Conservation (phyloP, 2,797 vertebrate species). For the Babyrousa celebensis region DNA sequence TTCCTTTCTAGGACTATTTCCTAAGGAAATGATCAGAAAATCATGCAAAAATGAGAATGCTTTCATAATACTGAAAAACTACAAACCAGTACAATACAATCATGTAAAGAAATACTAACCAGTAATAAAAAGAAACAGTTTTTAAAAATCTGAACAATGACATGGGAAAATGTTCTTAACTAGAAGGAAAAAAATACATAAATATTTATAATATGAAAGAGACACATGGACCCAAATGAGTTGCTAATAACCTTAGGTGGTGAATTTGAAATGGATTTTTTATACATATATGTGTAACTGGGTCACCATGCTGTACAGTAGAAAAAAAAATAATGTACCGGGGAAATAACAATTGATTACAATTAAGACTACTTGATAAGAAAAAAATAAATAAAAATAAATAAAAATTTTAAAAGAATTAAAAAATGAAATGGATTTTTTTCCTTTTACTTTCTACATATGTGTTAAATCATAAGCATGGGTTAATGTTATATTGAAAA, state of each 20-base stretch:
- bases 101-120: conserved; percentile 36
- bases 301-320: too few species aligned
- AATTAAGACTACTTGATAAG: too few species aligned
- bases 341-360: too few species aligned
- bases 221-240: conserved; percentile 12
- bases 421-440: too few species aligned
- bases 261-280: conserved; percentile 36
- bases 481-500: not conserved
- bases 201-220: conserved; percentile 41
- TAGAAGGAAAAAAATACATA: not conserved
- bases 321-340: too few species aligned
- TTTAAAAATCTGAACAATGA: conserved; percentile 27
- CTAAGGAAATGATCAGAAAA: conserved; percentile 66
- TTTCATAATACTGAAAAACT: conserved; percentile 41
- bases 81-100: conserved; percentile 18
- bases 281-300: too few species aligned
- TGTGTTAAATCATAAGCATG: conserved; percentile 19
- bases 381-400: too few species aligned
- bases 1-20: conserved; percentile 62
- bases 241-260: not conserved
- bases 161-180: not conserved
- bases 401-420: too few species aligned
- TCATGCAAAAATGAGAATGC: conserved; percentile 16
- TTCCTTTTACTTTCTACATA: not conserved
- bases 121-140: not conserved